Base-by-base conservation (phyloP, 2,113 vertebrate genomes). In the Geococcyx californianus region DNA sequence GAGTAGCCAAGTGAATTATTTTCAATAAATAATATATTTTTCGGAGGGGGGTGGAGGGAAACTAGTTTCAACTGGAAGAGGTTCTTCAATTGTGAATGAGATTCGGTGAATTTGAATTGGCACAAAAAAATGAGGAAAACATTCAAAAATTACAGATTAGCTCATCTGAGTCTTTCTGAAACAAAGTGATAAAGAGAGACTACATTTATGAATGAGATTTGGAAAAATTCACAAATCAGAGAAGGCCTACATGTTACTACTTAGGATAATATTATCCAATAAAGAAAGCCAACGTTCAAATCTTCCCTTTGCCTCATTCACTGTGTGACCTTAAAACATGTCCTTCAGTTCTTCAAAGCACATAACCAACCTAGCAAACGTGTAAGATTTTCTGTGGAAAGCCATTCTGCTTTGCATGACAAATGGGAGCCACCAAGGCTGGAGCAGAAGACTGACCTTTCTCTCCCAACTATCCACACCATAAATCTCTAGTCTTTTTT, bases 21-120 rank as follows among this genome's bases (percentile, higher is more conserved):
- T 95, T 69, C 52, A 79, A 75, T 34, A 67, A 75, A 54, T 59
- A 60, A 20, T 82, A 52, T 16, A 10, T 45, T 75, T n/a, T 62
- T 34, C 23, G 1, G 4, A 6, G 9, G 5, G 0, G 0, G 7
- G 19, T 47, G 47, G 47, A 47, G 19, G 47, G 19, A 4, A 2
- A 0, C 4, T 11, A 21, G 12, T 79, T 83, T 86, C 13, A 74
- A 13, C 12, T 82, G 42, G 49, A 91, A 89, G 10, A n/a, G 6
- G 11, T 72, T 91, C 64, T 89, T 89, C 24, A 59, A 1, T 25
- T n/a, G 2, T 55, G 45, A 63, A 62, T 67, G 26, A 49, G 9
- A 72, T 90, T 81, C 70, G 24, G 10, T 26, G 87, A 58, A 87
- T 82, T n/a, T 60, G n/a, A 1, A 11, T 18, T 72, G 44, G 24